Base-by-base conservation (phyloP, 2,797 vertebrate genomes). In the Myotis vivesi region DNA sequence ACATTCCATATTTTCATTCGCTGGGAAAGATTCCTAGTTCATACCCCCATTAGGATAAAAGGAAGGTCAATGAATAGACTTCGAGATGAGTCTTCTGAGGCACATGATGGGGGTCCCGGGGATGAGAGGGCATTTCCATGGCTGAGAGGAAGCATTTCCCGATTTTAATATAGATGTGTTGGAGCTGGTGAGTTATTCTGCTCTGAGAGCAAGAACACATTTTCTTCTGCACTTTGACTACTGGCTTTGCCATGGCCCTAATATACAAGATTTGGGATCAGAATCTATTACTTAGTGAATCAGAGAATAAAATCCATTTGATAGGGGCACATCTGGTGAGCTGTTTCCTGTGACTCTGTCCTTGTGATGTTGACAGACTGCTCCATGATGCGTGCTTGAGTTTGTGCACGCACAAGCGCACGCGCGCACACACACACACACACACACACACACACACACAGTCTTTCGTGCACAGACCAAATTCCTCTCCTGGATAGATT, bases 91-190 rank as follows among this genome's bases (percentile, higher is more conserved):
- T 89, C 72, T 87, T 88, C 41, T 5, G 41, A 66, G 71, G 57
- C 82, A 23, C 36, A 89, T 72, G 95, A 87, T 68, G 33, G 30
- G 64, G 71, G 30, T 64, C 77, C 41, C 68, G 66, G 91, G 51
- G 83, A 91, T 22, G 30, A 33, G 15, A 59, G 59, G 75, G 5
- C 71, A 6, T 17, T 95, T 90, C 64, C 92, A 92, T 94, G 53
- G 46, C 33, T 51, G 66, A 82, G 86, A 97, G 38, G 23, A 87
- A 80, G 93, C 86, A 33, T 92, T 94, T 75, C 83, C 83, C 82
- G 76, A 89, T 95, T 94, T 94, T 92, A 89, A 90, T 92, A 81
- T 64, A 96, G 69, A 84, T 87, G 86, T 33, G 68, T 81, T 30
- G 20, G 36, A 53, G 8, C 30, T 57, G 28, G 82, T 77, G 25